Conservation (phyloP, 2,888 invertebrate genomes). For the Ashinkailepas kermadecensis region DNA sequence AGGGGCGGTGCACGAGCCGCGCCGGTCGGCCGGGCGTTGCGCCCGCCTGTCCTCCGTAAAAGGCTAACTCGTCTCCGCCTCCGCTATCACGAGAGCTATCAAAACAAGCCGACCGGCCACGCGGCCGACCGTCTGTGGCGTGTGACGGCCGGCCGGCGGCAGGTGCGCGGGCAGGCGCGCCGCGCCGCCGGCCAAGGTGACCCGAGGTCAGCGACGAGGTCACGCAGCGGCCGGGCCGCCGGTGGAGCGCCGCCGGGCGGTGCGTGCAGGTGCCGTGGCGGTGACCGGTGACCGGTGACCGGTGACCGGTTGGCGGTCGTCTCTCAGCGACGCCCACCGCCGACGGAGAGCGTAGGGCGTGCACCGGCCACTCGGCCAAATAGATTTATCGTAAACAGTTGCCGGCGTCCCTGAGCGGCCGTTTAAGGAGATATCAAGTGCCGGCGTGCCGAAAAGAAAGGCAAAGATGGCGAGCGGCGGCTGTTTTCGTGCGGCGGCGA, state of each 20-base stretch:
- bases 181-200: not conserved
- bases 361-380: slow-evolving; percentile 5
- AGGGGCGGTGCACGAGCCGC: not conserved
- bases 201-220: not conserved
- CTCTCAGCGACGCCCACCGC: not conserved
- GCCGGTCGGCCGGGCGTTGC: not conserved
- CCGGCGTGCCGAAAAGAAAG: not conserved
- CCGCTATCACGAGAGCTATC: not conserved
- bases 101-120: not conserved
- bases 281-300: not conserved
- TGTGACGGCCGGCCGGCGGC: not conserved
- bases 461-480: not conserved
- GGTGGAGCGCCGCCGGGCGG: not conserved
- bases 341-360: not conserved
- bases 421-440: not conserved
- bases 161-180: not conserved
- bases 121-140: not conserved
- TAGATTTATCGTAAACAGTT: slow-evolving; percentile 17
- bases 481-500: not conserved
- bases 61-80: slow-evolving; percentile 9
- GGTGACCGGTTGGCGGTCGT: not conserved
- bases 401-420: not conserved
- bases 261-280: not conserved
- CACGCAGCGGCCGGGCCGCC: not conserved
- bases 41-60: not conserved